Evolutionary conservation across 2,888 invertebrate species (phyloP), one percentile per base, ranked within the genome.

Genomic region (Chrysolina oricalcia): DNA sequence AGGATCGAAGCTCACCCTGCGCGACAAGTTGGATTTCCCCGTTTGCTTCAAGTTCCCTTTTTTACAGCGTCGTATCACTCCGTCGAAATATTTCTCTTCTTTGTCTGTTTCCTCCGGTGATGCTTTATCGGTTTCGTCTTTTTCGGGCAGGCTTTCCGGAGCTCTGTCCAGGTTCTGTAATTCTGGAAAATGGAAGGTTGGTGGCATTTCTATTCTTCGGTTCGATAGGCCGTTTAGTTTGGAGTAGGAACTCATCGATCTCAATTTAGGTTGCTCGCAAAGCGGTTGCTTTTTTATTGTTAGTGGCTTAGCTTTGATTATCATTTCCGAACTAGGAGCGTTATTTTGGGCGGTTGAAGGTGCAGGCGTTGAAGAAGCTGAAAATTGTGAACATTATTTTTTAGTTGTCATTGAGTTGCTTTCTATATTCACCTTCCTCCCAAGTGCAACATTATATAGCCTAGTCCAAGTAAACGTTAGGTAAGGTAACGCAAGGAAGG

Each of bases 1-100:
- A 21, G 99, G 99, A 91, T 99, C 99, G 87, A 99, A 99, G 87
- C 97, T 98, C 48, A 99, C 98, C 75, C 98, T 91, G 80, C 97
- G 91, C 5, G 94, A 92, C 46, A 95, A 87, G 84, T 94, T 95
- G 27, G 92, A 92, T 83, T 83, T 84, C 27, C 93, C 92, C 67
- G 92, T 93, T 84, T 92, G 92, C 87, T 97, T 96, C 83, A 96
- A 89, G 85, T 95, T 95, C 63, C 95, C 95, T 87, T 96, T 95
- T 88, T 93, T 94, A 82, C 92, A 91, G 80, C 95, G 91, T 85
- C 94, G 91, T 81, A 94, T 91, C 83, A 92, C 88, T 59, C 89
- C 89, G 86, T 92, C 92, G 75, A 84, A 76, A 46, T 77, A 80
- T 66, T 78, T 81, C 68, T 85, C 81, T n/a, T 87, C 86, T 71